A percentile compares a stretch with the other conserved stretches of the same genome.
Conservation (phyloP, 1,140 invertebrate genomes). For the Psilanteris sp. region DNA sequence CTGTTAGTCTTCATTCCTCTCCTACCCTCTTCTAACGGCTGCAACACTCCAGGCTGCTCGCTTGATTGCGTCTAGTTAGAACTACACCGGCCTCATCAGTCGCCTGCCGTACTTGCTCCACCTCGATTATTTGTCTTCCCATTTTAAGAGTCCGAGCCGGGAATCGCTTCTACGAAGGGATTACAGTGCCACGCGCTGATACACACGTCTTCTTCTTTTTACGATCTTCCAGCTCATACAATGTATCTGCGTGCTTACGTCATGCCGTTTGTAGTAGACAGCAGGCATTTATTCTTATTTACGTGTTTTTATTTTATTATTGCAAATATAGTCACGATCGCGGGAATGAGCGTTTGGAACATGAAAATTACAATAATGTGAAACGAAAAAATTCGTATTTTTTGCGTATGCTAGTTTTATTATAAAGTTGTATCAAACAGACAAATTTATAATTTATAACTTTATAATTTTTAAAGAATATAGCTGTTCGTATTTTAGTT, state of each 20-base stretch:
- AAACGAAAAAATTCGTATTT: too few relatives aligned
- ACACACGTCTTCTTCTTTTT: slow-evolving; percentile 40
- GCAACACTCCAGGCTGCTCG: slow-evolving; percentile 70
- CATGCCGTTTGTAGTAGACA: too few relatives aligned
- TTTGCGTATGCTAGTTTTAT: too few relatives aligned
- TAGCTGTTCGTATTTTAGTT: too few relatives aligned
- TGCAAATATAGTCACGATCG: too few relatives aligned
- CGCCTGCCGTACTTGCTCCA: slow-evolving; percentile 69
- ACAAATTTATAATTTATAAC: too few relatives aligned
- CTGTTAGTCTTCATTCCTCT: slow-evolving; percentile 79
- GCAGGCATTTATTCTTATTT: too few relatives aligned
- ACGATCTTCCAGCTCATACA: slow-evolving; percentile 4
- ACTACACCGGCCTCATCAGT: slow-evolving; percentile 75
- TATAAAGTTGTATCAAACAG: too few relatives aligned
- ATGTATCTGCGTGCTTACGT: slow-evolving; percentile 17
- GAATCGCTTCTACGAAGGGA: slow-evolving; percentile 55
- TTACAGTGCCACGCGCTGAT: slow-evolving; percentile 55
- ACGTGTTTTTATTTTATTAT: too few relatives aligned
- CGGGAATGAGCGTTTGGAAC: too few relatives aligned
- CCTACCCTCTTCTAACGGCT: slow-evolving; percentile 65
- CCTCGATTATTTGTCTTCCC: slow-evolving; percentile 77
- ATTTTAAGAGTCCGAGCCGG: slow-evolving; percentile 72
- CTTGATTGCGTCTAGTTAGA: slow-evolving; percentile 79
- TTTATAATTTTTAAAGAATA: too few relatives aligned
- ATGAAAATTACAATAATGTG: too few relatives aligned